Percentiles rank a stretch among this genome's conserved stretches.
phyloP scores from a whole-genome alignment of 2,113 vertebrate genomes.

The Melanerpes formicivorus region DNA sequence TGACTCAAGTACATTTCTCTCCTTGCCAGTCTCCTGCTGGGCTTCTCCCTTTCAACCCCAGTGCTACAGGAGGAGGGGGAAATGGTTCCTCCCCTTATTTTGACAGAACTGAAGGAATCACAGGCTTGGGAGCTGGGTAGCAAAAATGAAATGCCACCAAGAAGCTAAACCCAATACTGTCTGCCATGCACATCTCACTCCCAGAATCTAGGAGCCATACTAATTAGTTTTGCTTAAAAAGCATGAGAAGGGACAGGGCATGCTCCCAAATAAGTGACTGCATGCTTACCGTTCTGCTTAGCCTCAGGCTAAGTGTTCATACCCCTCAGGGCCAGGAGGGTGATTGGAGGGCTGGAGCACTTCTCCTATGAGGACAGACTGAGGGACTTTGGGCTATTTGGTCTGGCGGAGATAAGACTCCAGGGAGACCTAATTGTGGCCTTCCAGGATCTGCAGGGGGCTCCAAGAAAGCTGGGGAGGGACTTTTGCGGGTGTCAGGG shows the following conservation, averaged over 20 bases:
- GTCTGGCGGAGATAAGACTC: too few relatives aligned
- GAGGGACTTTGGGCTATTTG: too few relatives aligned
- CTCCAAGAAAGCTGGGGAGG: too few relatives aligned
- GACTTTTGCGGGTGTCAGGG: too few relatives aligned
- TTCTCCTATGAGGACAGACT: too few relatives aligned
- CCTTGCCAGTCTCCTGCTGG: not conserved
- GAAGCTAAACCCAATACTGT: not conserved
- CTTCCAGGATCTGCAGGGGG: too few relatives aligned
- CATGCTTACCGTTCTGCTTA: not conserved
- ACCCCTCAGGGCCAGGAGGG: not conserved
- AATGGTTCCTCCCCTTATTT: not conserved
- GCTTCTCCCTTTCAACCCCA: not conserved
- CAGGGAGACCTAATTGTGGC: too few relatives aligned
- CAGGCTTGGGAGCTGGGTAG: not conserved
- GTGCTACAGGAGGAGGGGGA: not conserved
- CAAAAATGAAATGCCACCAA: not conserved
- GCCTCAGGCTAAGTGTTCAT: not conserved
- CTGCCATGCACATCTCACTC: accelerated
- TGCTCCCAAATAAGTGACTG: not conserved
- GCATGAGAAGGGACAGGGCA: not conserved
- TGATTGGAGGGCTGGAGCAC: too few relatives aligned
- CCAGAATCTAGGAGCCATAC: not conserved
- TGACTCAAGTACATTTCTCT: not conserved
- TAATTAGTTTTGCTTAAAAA: not conserved
- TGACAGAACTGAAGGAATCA: not conserved